phyloP scores from a whole-genome alignment of 2,113 vertebrate species.

The Alosa alosa region DNA sequence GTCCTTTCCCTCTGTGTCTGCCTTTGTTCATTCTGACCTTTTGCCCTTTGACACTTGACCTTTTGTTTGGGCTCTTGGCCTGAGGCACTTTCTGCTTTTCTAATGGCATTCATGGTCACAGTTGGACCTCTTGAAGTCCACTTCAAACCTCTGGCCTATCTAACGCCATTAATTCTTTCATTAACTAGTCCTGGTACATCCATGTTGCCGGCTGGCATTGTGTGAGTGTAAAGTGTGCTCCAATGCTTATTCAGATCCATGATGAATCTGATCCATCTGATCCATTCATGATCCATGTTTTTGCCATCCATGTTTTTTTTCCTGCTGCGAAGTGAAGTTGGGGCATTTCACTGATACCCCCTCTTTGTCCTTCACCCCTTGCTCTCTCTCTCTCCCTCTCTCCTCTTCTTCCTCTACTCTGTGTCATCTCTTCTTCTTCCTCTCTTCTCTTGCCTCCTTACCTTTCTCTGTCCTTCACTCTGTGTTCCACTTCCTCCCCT shows the following conservation, averaged over 20 bases:
- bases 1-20: neutral
- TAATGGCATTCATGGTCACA: slow-evolving; percentile 38
- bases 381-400: slow-evolving; percentile 37
- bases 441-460: neutral
- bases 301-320: slow-evolving; percentile 32
- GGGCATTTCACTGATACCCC: slow-evolving; percentile 68
- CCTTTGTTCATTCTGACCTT: slow-evolving; percentile 20
- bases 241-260: neutral
- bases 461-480: neutral
- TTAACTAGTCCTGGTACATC: neutral
- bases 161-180: neutral
- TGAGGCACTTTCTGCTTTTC: slow-evolving; percentile 54
- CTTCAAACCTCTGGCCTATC: neutral
- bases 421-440: slow-evolving; percentile 30
- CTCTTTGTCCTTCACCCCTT: slow-evolving; percentile 59
- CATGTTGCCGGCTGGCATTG: neutral
- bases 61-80: neutral
- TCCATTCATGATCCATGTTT: neutral
- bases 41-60: slow-evolving; percentile 31
- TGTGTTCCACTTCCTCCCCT: slow-evolving; percentile 22
- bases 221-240: slow-evolving; percentile 2
- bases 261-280: neutral
- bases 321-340: slow-evolving; percentile 51
- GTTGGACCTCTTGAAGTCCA: neutral
- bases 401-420: slow-evolving; percentile 10